phyloP scores from a whole-genome alignment of 2,113 vertebrate species.

The Gorsachius goisagi region DNA sequence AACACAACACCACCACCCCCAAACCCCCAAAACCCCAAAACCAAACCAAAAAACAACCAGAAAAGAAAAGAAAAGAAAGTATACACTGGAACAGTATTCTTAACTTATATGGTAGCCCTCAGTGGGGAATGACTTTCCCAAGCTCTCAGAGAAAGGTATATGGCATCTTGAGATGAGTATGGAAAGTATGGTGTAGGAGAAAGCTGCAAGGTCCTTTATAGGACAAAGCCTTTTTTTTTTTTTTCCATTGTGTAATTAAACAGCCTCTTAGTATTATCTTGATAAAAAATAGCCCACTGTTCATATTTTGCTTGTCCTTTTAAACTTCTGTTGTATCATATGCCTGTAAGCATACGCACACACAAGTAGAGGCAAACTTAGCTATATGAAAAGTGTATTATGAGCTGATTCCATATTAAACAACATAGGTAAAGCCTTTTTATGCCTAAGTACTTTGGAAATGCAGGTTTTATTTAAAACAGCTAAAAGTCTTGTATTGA shows the following conservation, averaged over 20 bases:
- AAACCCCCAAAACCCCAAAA: neutral
- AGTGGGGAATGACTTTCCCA: neutral
- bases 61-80: neutral
- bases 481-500: neutral
- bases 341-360: neutral
- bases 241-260: neutral
- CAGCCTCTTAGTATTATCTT: neutral
- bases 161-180: neutral
- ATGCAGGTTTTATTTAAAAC: neutral
- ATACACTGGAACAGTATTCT: neutral
- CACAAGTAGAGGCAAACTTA: neutral
- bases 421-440: neutral
- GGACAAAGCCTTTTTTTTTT: neutral
- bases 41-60: neutral
- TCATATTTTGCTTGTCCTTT: fast-evolving
- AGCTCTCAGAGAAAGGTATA: neutral
- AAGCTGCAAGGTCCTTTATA: neutral
- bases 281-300: neutral
- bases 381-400: neutral
- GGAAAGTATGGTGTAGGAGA: neutral
- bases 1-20: neutral
- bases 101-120: neutral
- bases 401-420: neutral
- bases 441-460: neutral
- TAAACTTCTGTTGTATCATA: neutral